These are phyloP conservation scores for Jordanella pulchra DNA, from an alignment of 2,797 vertebrate species.

Conservation along the genomic window DNA sequence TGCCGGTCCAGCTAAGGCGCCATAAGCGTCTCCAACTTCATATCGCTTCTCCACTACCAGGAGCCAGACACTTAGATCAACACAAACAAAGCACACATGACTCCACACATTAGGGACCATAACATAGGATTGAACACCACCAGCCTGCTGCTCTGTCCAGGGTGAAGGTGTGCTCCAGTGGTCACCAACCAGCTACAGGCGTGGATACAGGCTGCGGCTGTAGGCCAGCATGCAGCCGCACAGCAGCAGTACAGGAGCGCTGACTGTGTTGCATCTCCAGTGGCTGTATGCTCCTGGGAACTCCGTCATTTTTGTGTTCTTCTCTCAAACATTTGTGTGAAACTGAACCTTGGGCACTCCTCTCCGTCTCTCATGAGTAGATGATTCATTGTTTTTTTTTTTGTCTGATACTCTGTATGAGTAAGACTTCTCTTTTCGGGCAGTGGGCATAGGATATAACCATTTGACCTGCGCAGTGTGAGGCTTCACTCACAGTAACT, in stretches of 20 bases:
- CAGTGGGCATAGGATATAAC: conserved; percentile 44
- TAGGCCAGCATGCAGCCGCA: conserved; percentile 26
- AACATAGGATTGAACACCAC: conserved; percentile 33
- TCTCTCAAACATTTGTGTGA: conserved; percentile 56
- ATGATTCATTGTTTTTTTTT: conserved; percentile 53
- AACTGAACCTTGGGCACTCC: conserved; percentile 39
- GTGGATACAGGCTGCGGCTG: conserved; percentile 23
- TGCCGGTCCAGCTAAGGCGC: conserved; percentile 59
- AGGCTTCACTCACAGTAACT: conserved; percentile 36
- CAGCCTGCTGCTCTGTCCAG: conserved; percentile 21
- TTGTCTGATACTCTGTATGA: conserved; percentile 75
- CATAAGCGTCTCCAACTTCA: conserved; percentile 57
- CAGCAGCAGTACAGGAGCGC: conserved; percentile 25
- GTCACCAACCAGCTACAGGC: conserved; percentile 24
- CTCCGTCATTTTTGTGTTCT: conserved; percentile 50
- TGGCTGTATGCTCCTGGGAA: conserved; percentile 68
- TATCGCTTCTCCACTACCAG: conserved; percentile 53
- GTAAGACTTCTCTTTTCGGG: conserved; percentile 79
- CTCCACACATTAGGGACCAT: conserved; percentile 46
- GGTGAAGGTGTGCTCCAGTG: conserved; percentile 34
- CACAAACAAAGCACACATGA: conserved; percentile 33
- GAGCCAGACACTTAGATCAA: conserved; percentile 65
- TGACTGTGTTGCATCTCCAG: conserved; percentile 56
- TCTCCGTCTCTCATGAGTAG: conserved; percentile 50
- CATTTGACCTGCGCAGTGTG: conserved; percentile 49